Evolutionary conservation across 2,888 invertebrate genomes (phyloP).

Genomic region (Spisula solida): DNA sequence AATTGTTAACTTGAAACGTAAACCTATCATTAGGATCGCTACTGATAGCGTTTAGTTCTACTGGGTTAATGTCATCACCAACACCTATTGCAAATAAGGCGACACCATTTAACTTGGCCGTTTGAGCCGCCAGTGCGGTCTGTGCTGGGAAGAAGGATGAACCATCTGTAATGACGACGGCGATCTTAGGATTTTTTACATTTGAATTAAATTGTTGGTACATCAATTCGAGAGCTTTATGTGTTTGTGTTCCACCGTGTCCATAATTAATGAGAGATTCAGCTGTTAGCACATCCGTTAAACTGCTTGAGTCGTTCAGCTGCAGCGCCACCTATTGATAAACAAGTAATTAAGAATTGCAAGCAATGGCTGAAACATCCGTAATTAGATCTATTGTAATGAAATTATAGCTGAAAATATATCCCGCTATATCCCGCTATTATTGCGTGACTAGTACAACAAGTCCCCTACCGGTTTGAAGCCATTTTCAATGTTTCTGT

Average conservation of each 20-base stretch:
- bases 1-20: conserved; percentile 49
- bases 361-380: too few species aligned
- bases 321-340: conserved; percentile 32
- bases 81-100: conserved; percentile 64
- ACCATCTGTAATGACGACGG: conserved; percentile 67
- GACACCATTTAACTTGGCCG: conserved; percentile 58
- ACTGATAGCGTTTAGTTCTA: conserved; percentile 61
- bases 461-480: too few species aligned
- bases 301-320: conserved; percentile 26
- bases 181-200: conserved; percentile 57
- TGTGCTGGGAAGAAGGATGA: conserved; percentile 57
- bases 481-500: too few species aligned
- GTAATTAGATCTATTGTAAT: too few species aligned
- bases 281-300: conserved; percentile 35
- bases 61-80: conserved; percentile 68
- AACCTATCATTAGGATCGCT: conserved; percentile 64
- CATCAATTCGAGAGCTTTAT: conserved; percentile 63
- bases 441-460: too few species aligned
- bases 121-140: conserved; percentile 55
- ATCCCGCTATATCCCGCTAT: too few species aligned
- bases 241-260: conserved; percentile 67
- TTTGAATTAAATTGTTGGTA: conserved; percentile 43
- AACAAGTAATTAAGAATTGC: too few species aligned
- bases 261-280: conserved; percentile 60
- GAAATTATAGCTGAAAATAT: too few species aligned